These are phyloP conservation scores for Tillus elongatus DNA, from an alignment of 2,888 invertebrate species.

Conservation along the genomic window DNA sequence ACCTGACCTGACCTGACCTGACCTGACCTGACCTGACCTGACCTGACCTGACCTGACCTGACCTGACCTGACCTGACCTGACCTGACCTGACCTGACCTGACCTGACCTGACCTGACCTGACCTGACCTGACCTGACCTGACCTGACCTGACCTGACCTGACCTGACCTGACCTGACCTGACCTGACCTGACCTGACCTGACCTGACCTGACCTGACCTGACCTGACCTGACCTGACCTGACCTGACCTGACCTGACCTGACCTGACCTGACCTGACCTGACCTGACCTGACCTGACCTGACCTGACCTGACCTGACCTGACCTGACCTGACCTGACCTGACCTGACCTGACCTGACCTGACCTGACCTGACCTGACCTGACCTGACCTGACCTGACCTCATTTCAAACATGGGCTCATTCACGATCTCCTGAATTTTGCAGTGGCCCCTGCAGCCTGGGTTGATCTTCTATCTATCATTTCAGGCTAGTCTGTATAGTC, in stretches of 20 bases:
- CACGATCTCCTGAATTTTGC: too few relatives aligned
- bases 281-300: conserved; percentile 15
- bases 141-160: conserved; percentile 8
- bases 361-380: conserved; percentile 12
- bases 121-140: conserved; percentile 8
- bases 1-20: conserved; percentile 21
- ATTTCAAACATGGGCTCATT: conserved; percentile 8
- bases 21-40: conserved; percentile 24
- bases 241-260: conserved; percentile 32
- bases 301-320: conserved; percentile 12
- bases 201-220: conserved; percentile 6
- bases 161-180: conserved; percentile 8
- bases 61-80: conserved; percentile 8
- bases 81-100: conserved; percentile 8
- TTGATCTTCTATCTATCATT: too few relatives aligned
- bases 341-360: conserved; percentile 15
- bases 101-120: conserved; percentile 8
- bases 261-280: conserved; percentile 30
- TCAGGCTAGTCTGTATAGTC: too few relatives aligned
- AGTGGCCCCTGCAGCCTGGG: too few relatives aligned
- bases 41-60: conserved; percentile 8
- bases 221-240: conserved; percentile 24
- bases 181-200: conserved; percentile 6
- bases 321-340: conserved; percentile 7
- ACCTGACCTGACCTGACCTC: conserved; percentile 12